A percentile compares a stretch with the other conserved stretches of the same genome.
These are phyloP conservation scores for Noctua pronuba DNA, from an alignment of 2,888 invertebrate species.

Conservation along the genomic window DNA sequence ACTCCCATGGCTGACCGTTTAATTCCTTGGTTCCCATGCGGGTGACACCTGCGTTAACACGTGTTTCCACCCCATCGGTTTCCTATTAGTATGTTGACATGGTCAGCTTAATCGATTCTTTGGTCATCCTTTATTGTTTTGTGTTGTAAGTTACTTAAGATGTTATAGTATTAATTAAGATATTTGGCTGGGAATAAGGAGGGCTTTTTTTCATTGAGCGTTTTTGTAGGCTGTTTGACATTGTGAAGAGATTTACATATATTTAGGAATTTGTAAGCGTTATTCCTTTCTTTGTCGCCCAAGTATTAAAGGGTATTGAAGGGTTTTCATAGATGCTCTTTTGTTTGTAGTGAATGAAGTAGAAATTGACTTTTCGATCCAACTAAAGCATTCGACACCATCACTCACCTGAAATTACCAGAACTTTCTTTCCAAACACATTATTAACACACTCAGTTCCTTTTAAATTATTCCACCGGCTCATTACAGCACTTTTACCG, in stretches of 20 bases:
- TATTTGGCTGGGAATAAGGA: constrained; percentile 1
- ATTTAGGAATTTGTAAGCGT: background rate
- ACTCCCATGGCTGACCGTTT: constrained; percentile 64
- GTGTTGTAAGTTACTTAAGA: background rate
- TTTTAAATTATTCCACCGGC: constrained; percentile 56
- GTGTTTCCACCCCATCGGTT: constrained; percentile 61
- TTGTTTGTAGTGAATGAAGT: background rate
- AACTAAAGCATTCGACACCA: constrained; percentile 1
- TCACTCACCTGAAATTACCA: background rate
- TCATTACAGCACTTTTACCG: constrained; percentile 43
- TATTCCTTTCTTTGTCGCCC: background rate
- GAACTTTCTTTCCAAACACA: constrained; percentile 22
- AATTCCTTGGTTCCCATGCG: constrained; percentile 75
- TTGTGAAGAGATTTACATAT: background rate
- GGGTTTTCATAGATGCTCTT: background rate
- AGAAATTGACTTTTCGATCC: background rate
- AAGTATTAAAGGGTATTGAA: too few species aligned
- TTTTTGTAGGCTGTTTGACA: background rate
- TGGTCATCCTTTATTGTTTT: constrained; percentile 26
- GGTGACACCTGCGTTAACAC: constrained; percentile 75
- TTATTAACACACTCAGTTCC: constrained; percentile 33
- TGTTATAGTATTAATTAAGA: constrained; percentile 6
- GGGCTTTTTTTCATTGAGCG: background rate
- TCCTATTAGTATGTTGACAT: constrained; percentile 47
- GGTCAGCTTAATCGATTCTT: constrained; percentile 44